Evolutionary conservation across 2,797 vertebrate species (phyloP), one percentile per base, ranked within the genome.

Genomic region (Ctenosaura bakeri): DNA sequence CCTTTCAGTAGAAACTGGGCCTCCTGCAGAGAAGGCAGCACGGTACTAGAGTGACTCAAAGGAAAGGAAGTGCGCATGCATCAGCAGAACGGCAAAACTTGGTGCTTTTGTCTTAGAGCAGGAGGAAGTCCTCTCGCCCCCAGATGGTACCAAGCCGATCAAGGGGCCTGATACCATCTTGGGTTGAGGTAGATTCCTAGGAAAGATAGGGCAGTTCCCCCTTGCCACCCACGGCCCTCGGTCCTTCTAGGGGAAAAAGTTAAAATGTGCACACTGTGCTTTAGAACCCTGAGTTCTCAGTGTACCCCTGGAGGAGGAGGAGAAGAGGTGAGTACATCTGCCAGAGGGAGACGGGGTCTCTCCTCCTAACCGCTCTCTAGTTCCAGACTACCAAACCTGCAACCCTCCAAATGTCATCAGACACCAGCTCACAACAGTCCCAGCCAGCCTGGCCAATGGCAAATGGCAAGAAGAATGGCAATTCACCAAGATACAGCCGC

Each of bases 121-220:
- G 81, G 20, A 89, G 92, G 94, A 92, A 84, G 83, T 90, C 54
- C 64, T 50, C 88, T 85, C 87, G n/a, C 88, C 90, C 90, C 88
- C 88, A 85, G 20, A 89, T 71, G 1, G 82, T 2, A 35, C 56
- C 10, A 18, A 66, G 42, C 29, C 20, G 88, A 83, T 83, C 24
- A 3, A 24, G 54, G 66, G 52, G 18, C n/a, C 78, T 16, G 88
- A 84, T 89, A 84, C 10, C 20, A 29, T 2, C 59, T 26, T 6
- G 24, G 73, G 14, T 26, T 7, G 69, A 5, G 59, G 86, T 85
- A 54, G 86, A 90, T 88, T 88, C 73, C 90, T 42, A 84, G 87
- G 76, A 88, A 79, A 85, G 86, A 88, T 91, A 88, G 2, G 2
- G 32, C 24, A 1, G 32, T 16, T 73, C 73, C 76, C 74, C 13